Conservation (phyloP, 1,140 invertebrate species). For the Gryllus bimaculatus region DNA sequence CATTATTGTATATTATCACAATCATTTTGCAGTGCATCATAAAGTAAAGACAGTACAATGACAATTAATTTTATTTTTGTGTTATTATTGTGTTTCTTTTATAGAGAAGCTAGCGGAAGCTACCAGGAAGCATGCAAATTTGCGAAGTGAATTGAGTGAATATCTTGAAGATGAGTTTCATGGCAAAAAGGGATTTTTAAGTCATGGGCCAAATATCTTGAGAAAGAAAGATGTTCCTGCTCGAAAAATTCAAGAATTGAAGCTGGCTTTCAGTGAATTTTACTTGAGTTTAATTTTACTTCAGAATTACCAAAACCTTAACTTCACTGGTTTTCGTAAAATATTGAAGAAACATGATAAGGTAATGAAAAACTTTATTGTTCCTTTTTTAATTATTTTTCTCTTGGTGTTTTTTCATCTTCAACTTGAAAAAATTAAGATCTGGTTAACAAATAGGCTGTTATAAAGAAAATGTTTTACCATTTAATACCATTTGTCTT, state of each 20-base stretch:
- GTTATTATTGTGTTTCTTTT: neutral
- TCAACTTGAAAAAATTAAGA: too few species aligned
- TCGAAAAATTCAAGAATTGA: constrained; percentile 84
- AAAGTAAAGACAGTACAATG: neutral
- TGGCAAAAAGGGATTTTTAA: constrained; percentile 25
- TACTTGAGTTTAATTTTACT: constrained; percentile 92
- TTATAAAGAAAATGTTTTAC: too few species aligned
- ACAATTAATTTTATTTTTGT: neutral
- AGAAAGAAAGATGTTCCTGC: constrained; percentile 46
- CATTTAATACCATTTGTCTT: neutral
- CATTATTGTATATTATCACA: too few species aligned
- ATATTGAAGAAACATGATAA: constrained; percentile 99
- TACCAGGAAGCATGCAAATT: constrained; percentile 82
- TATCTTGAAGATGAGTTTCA: constrained; percentile 56
- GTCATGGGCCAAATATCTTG: constrained; percentile 33
- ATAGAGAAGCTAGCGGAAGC: constrained; percentile 95
- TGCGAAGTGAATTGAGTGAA: constrained; percentile 80
- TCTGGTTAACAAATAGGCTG: too few species aligned
- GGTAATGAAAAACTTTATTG: constrained; percentile 41
- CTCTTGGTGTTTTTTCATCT: too few species aligned
- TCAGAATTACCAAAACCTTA: constrained; percentile 88
- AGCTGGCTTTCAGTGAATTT: constrained; percentile 98
- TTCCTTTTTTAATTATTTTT: neutral
- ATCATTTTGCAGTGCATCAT: neutral
- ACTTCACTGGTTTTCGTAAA: constrained; percentile 98